A percentile compares a stretch with the other conserved stretches of the same genome.
Conservation (phyloP, 2,113 vertebrate species). For the Calonectris borealis region DNA sequence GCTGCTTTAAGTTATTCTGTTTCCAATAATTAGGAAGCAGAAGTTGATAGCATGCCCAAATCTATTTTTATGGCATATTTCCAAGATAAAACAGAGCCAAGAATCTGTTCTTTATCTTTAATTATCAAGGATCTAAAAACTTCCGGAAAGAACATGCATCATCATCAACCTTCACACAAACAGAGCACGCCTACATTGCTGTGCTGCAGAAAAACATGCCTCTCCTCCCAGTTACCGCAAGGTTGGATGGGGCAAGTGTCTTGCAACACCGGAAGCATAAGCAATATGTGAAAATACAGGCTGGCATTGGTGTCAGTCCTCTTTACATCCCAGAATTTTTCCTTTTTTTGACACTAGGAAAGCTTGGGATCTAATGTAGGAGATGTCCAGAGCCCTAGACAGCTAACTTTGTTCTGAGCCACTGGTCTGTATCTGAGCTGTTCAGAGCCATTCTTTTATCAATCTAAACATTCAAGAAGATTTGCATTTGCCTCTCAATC, state of each 20-base stretch:
- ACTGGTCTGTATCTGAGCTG: neutral
- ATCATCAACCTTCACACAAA: neutral
- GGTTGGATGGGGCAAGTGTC: neutral
- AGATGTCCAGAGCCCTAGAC: neutral
- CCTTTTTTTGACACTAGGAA: neutral
- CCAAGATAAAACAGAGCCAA: neutral
- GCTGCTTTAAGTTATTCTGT: neutral
- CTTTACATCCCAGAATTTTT: neutral
- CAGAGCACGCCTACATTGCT: conserved; percentile 5
- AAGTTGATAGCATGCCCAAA: neutral
- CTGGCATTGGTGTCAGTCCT: neutral
- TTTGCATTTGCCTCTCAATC: neutral
- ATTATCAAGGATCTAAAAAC: neutral
- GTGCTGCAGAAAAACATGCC: neutral
- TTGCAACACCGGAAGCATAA: conserved; percentile 1
- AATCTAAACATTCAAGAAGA: neutral
- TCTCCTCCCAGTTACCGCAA: neutral
- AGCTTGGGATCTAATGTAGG: neutral
- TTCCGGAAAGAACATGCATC: neutral
- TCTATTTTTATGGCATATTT: neutral
- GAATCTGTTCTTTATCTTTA: neutral
- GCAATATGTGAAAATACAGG: neutral
- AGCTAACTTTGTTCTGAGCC: neutral
- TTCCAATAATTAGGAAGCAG: neutral
- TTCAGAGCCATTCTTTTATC: neutral